Percentiles rank a stretch among this genome's conserved stretches.
phyloP scores from a whole-genome alignment of 2,888 invertebrate species.

The Cordylochernes scorpioides region DNA sequence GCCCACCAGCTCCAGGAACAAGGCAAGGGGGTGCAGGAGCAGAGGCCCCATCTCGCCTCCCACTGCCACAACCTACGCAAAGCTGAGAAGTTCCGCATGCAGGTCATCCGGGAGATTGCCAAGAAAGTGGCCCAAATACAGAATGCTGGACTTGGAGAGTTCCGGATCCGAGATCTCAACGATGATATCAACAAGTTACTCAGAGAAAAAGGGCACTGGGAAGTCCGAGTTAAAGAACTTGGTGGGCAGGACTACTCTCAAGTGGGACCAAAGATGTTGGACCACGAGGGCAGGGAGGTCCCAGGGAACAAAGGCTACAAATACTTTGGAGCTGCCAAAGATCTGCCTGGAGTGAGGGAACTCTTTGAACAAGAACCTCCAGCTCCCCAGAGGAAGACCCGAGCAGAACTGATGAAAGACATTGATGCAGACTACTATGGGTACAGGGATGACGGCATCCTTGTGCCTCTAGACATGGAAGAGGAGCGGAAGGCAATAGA shows the following conservation, averaged over 20 bases:
- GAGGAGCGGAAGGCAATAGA: slow-evolving; percentile 40
- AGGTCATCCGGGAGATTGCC: slow-evolving; percentile 86
- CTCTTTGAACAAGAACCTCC: slow-evolving; percentile 88
- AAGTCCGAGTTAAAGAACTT: slow-evolving; percentile 72
- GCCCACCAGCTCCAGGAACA: slow-evolving; percentile 60
- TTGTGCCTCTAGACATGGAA: slow-evolving; percentile 57
- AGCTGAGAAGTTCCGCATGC: slow-evolving; percentile 84
- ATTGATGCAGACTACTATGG: slow-evolving; percentile 98
- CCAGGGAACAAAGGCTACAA: slow-evolving; percentile 94
- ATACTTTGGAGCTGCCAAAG: slow-evolving; percentile 85
- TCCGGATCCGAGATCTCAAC: slow-evolving; percentile 83
- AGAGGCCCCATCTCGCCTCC: slow-evolving; percentile 74
- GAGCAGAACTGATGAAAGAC: slow-evolving; percentile 88
- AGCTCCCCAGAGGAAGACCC: slow-evolving; percentile 59
- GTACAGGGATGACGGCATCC: slow-evolving; percentile 80
- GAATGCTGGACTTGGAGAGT: slow-evolving; percentile 96
- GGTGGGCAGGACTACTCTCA: slow-evolving; percentile 60
- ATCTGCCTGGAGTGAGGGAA: slow-evolving; percentile 88
- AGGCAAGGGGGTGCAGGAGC: slow-evolving; percentile 37
- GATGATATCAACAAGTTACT: slow-evolving; percentile 96
- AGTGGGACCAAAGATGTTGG: slow-evolving; percentile 72
- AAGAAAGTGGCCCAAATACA: slow-evolving; percentile 98
- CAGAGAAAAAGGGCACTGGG: slow-evolving; percentile 90
- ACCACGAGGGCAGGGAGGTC: slow-evolving; percentile 80
- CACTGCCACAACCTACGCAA: slow-evolving; percentile 73